A percentile compares a stretch with the other conserved stretches of the same genome.
Evolutionary conservation across 2,888 invertebrate species (phyloP).

Genomic region (Nemapogon koenigi): DNA sequence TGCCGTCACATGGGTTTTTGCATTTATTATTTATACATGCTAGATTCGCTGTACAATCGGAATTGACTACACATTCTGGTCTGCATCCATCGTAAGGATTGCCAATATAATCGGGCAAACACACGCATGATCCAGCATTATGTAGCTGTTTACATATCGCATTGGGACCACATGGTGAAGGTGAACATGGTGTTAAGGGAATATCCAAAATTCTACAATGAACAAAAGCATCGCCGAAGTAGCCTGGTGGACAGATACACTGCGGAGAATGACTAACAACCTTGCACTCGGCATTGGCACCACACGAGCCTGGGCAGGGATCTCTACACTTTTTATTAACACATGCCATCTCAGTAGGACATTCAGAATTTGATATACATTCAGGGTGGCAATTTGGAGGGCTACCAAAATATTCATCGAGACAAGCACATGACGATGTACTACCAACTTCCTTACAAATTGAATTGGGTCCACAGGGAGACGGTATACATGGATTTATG

Average conservation of each 20-base stretch:
- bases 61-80: constrained; percentile 76
- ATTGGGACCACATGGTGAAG: constrained; percentile 77
- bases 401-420: constrained; percentile 70
- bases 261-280: constrained; percentile 78
- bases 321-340: constrained; percentile 76
- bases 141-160: constrained; percentile 73
- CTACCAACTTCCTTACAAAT: constrained; percentile 67
- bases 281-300: constrained; percentile 72
- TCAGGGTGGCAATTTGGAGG: constrained; percentile 78
- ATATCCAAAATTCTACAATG: constrained; percentile 54
- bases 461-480: constrained; percentile 78
- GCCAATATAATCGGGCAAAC: constrained; percentile 72
- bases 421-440: constrained; percentile 75
- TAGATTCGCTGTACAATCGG: constrained; percentile 73
- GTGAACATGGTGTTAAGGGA: constrained; percentile 68
- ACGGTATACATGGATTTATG: constrained; percentile 71
- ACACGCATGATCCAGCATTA: constrained; percentile 73
- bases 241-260: constrained; percentile 72
- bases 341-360: constrained; percentile 71
- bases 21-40: constrained; percentile 80
- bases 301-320: constrained; percentile 79
- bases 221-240: constrained; percentile 70
- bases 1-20: constrained; percentile 75
- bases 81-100: constrained; percentile 81
- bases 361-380: constrained; percentile 78